A percentile compares a stretch with the other conserved stretches of the same genome.
Evolutionary conservation across 35 echinoderm and acorn worm genomes (phyloP).

Genomic region (Nesometra sesokonis): DNA sequence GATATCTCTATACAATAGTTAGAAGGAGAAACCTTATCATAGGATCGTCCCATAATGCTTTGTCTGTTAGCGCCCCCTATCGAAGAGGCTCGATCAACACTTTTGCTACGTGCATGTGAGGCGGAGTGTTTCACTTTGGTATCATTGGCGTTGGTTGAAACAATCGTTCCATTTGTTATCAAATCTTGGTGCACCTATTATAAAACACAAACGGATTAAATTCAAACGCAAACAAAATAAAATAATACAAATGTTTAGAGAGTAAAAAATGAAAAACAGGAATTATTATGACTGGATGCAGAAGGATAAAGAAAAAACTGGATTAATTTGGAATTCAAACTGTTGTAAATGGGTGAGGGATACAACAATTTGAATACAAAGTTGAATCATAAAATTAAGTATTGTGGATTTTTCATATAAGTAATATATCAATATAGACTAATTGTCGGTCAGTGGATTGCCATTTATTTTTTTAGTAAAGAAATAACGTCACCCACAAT

Average conservation of each 20-base stretch:
- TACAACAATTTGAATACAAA: too few species aligned
- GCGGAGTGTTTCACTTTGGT: not conserved
- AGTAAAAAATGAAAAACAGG: not conserved
- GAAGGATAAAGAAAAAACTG: too few species aligned
- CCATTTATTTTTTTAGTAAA: too few species aligned
- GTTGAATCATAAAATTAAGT: too few species aligned
- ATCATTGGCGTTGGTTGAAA: not conserved
- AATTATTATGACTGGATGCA: not conserved
- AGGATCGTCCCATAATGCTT: not conserved
- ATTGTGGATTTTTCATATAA: too few species aligned
- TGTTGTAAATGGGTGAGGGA: too few species aligned
- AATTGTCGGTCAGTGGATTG: too few species aligned
- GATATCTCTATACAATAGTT: slow-evolving; percentile 1
- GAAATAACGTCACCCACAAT: too few species aligned
- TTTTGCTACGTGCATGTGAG: not conserved
- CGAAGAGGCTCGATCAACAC: not conserved
- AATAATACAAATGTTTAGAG: not conserved
- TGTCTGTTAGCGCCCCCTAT: not conserved
- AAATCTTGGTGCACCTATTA: not conserved
- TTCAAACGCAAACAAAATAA: not conserved
- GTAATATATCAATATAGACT: too few species aligned
- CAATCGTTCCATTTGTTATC: not conserved
- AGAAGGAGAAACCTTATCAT: not conserved
- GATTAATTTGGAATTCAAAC: too few species aligned
- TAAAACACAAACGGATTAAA: not conserved